phyloP scores from a whole-genome alignment of 2,797 vertebrate genomes.

The Acropternis orthonyx region DNA sequence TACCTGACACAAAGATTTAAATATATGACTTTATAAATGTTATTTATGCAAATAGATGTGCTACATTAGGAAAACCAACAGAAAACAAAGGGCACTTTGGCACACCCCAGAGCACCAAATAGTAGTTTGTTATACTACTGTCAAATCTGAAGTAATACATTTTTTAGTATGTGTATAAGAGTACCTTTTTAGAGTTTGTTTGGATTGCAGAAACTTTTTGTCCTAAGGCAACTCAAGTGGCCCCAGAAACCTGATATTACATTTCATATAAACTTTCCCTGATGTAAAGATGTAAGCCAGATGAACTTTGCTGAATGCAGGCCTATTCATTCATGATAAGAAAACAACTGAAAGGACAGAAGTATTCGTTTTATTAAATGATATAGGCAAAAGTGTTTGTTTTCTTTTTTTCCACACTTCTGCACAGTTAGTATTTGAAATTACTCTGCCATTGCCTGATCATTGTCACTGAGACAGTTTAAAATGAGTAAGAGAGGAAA shows the following conservation, averaged over 20 bases:
- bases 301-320: not conserved
- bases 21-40: not conserved
- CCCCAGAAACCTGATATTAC: not conserved
- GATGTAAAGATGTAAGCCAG: not conserved
- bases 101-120: not conserved
- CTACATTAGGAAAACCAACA: not conserved
- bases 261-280: not conserved
- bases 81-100: not conserved
- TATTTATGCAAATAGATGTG: not conserved
- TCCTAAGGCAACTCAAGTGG: not conserved
- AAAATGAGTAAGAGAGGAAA: not conserved
- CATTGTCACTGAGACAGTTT: not conserved
- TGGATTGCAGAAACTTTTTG: not conserved
- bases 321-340: not conserved
- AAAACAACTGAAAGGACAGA: not conserved
- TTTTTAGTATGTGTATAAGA: not conserved
- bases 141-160: slow-evolving; percentile 45
- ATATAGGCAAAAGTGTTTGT: not conserved
- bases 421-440: not conserved
- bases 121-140: slow-evolving; percentile 1
- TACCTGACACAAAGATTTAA: not conserved
- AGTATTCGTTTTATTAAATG: slow-evolving; percentile 4
- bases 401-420: not conserved
- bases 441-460: not conserved
- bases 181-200: not conserved